Percentiles rank a stretch among this genome's conserved stretches.
Evolutionary conservation across 2,113 vertebrate species (phyloP).

Genomic region (Zootoca vivipara): DNA sequence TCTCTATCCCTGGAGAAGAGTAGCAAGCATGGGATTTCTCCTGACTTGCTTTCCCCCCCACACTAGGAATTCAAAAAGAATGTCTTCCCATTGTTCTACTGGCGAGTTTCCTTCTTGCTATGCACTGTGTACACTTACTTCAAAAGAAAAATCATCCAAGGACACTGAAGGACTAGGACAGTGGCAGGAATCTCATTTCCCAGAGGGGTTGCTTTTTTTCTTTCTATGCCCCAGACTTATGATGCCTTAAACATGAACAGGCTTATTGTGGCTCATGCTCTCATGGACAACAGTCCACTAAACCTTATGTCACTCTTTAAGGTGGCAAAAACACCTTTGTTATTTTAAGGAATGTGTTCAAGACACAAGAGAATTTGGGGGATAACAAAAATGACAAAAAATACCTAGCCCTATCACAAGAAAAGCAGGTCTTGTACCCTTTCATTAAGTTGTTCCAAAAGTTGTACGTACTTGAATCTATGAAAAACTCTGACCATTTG

Average conservation of each 20-base stretch:
- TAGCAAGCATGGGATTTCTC: not conserved
- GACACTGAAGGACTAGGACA: not conserved
- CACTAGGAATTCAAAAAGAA: not conserved
- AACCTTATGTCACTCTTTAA: no score
- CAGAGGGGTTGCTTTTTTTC: not conserved
- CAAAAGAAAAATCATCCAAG: not conserved
- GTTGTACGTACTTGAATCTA: not conserved
- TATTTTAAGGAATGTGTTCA: not conserved
- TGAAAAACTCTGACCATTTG: not conserved
- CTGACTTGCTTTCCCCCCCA: no score
- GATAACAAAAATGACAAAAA: not conserved
- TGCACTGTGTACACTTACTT: not conserved
- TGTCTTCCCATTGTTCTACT: not conserved
- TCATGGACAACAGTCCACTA: no score
- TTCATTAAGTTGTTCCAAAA: no score
- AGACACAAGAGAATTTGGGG: not conserved
- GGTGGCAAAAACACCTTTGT: not conserved
- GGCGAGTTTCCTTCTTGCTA: not conserved
- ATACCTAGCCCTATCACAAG: not conserved
- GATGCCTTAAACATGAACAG: no score
- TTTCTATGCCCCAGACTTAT: not conserved
- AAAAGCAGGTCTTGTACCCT: no score
- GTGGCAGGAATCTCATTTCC: not conserved
- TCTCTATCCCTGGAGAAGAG: no score
- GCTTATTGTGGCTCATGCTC: no score